These are phyloP conservation scores for Cosmorhoe ocellata DNA, from an alignment of 2,888 invertebrate species.

Conservation along the genomic window DNA sequence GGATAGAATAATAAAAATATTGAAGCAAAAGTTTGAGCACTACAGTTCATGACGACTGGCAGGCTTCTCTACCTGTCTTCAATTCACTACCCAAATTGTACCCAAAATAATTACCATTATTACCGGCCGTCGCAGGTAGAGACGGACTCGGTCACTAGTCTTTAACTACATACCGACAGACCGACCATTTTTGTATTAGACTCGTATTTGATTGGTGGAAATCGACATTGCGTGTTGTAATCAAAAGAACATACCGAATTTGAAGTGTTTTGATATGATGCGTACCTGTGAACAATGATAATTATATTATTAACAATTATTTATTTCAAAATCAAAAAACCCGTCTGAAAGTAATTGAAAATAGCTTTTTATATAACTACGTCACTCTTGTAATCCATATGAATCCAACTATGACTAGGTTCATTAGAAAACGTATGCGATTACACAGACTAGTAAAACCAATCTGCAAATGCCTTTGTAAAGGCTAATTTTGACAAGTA, in stretches of 20 bases:
- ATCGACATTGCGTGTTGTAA: conserved; percentile 27
- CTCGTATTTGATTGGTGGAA: conserved; percentile 30
- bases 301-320: no score
- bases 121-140: conserved; percentile 41
- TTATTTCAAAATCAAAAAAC: no score
- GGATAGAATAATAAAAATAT: no score
- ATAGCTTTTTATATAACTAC: no score
- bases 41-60: conserved; percentile 40
- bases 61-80: conserved; percentile 56
- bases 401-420: no score
- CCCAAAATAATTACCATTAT: conserved; percentile 75
- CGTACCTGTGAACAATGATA: conserved; percentile 49
- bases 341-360: no score
- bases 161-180: conserved; percentile 34
- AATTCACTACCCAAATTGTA: conserved; percentile 60
- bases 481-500: conserved; percentile 13
- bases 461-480: conserved; percentile 11
- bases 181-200: conserved; percentile 18
- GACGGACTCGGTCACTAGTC: conserved; percentile 23
- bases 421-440: no score
- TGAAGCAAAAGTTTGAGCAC: conserved; percentile 46
- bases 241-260: not conserved
- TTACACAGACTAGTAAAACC: not conserved
- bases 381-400: no score
- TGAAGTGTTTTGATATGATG: conserved; percentile 3